phyloP scores from a whole-genome alignment of 30 jellyfish, hydroid and myxozoan genomes.

The Hydractinia symbiolongicarpus region DNA sequence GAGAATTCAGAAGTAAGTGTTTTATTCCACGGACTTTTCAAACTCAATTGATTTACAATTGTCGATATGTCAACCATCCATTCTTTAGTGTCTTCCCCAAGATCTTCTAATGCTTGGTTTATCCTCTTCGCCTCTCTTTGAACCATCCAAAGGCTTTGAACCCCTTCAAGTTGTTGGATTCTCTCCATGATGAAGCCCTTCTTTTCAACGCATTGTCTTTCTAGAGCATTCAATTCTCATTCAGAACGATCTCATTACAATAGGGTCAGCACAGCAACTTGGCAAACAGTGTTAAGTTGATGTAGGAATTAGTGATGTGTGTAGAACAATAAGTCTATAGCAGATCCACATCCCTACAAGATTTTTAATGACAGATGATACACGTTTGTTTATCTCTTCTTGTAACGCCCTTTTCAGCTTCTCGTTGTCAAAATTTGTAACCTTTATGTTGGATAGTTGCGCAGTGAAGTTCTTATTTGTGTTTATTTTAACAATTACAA shows the following conservation, averaged over 20 bases:
- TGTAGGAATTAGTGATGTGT: background rate
- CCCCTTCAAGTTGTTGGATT: background rate
- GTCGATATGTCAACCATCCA: background rate
- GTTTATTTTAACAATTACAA: too few species aligned
- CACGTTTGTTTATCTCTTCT: too few species aligned
- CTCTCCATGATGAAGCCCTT: background rate
- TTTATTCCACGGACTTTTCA: background rate
- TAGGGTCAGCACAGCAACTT: too few species aligned
- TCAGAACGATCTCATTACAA: background rate
- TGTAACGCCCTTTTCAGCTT: too few species aligned
- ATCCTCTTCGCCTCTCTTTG: slow-evolving; percentile 2
- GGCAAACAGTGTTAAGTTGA: background rate
- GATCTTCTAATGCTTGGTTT: slow-evolving; percentile 10
- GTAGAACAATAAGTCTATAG: background rate
- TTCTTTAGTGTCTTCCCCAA: background rate
- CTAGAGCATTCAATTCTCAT: background rate
- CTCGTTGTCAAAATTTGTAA: too few species aligned
- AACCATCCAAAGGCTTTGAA: background rate
- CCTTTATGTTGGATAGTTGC: too few species aligned
- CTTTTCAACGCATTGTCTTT: background rate
- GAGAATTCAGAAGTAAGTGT: background rate
- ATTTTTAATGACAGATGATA: background rate
- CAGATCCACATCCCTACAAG: background rate
- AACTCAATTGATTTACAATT: background rate
- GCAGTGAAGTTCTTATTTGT: too few species aligned